Conservation (phyloP, 2,888 invertebrate genomes). For the Limnephilus marmoratus region DNA sequence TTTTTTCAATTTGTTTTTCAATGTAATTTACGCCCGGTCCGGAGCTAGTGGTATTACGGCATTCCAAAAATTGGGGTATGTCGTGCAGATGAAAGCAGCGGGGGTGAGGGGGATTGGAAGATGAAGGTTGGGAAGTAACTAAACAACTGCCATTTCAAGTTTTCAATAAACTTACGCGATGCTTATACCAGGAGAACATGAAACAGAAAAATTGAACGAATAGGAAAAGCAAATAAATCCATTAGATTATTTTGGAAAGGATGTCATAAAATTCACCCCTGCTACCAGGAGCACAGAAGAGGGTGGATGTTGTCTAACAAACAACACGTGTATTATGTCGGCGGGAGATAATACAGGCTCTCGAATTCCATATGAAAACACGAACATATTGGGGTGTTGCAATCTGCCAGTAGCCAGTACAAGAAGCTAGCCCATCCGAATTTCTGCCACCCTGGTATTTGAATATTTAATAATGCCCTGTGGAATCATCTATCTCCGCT, state of each 20-base stretch:
- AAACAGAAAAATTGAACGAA: background rate
- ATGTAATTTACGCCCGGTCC: too few relatives aligned
- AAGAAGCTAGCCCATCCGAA: background rate
- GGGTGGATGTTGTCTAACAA: constrained; percentile 31
- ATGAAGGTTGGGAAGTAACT: too few relatives aligned
- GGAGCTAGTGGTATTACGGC: too few relatives aligned
- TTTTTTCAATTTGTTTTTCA: too few relatives aligned
- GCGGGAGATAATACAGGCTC: constrained; percentile 42
- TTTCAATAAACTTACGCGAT: background rate
- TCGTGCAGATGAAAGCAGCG: too few relatives aligned
- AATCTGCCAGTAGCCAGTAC: constrained; percentile 15
- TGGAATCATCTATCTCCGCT: background rate
- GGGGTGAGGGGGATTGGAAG: too few relatives aligned
- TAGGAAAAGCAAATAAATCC: too few relatives aligned
- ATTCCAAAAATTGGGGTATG: too few relatives aligned
- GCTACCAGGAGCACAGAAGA: constrained; percentile 28
- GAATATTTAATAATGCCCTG: background rate
- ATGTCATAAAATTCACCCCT: constrained; percentile 24
- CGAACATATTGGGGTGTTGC: constrained; percentile 35
- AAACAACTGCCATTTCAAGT: background rate
- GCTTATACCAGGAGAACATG: background rate
- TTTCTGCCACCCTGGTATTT: background rate
- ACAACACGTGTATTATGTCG: constrained; percentile 51
- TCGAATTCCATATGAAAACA: constrained; percentile 49
- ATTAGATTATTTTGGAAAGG: background rate